A percentile compares a stretch with the other conserved stretches of the same genome.
Conservation (phyloP, 2,888 invertebrate genomes). For the Ariolimax columbianus region DNA sequence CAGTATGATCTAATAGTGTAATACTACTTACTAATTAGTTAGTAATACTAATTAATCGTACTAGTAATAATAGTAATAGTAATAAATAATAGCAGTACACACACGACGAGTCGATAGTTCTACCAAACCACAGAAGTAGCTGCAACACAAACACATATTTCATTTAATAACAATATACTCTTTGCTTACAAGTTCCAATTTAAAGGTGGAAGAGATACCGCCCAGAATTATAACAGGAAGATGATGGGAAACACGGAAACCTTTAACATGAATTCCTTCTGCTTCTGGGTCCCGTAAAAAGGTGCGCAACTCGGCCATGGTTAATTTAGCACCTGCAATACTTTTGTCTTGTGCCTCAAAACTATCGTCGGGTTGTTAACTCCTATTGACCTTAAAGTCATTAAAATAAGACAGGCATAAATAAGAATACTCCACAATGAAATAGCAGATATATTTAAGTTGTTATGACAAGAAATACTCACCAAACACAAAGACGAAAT, state of each 20-base stretch:
- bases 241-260: conserved; percentile 4
- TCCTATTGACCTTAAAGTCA: not conserved
- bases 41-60: too few species aligned
- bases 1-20: too few species aligned
- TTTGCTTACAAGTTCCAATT: too few species aligned
- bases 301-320: not conserved
- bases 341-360: not conserved
- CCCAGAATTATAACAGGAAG: not conserved
- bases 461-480: not conserved
- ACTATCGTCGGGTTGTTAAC: not conserved
- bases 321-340: not conserved
- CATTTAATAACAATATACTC: too few species aligned
- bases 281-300: not conserved
- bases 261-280: not conserved
- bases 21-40: too few species aligned
- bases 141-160: too few species aligned
- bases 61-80: too few species aligned
- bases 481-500: not conserved
- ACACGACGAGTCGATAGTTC: too few species aligned
- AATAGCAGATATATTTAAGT: not conserved
- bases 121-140: too few species aligned
- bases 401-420: not conserved
- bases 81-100: too few species aligned
- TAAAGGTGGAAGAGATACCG: not conserved
- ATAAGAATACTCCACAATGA: not conserved